Base-by-base conservation (phyloP, 2,888 invertebrate genomes). In the Drosophila mulleri region DNA sequence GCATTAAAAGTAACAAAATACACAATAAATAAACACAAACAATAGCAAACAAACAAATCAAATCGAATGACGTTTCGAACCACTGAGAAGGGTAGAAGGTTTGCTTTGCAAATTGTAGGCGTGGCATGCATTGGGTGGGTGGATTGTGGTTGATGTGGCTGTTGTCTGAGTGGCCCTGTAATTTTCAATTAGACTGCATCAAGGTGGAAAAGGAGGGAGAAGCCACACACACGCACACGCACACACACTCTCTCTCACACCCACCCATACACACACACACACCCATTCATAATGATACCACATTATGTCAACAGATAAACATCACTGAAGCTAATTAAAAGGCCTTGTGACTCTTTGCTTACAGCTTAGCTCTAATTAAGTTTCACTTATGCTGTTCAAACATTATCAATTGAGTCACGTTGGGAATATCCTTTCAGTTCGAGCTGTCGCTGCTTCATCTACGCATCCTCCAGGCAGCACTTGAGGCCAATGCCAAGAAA, bases 1-100 rank as follows among this genome's bases (percentile, higher is more conserved):
- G 84, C 84, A 85, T 87, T 85, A 86, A 86, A 86, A 86, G 88
- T 88, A 86, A 86, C 86, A 82, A 79, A 83, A 88, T 88, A 83
- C 82, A 88, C 81, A 85, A 82, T 78, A 80, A 83, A 88, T 82
- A 87, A 86, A 84, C 82, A 84, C 82, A 81, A 78, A 79, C 82
- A 83, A 76, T 66, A 56, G 67, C 80, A 85, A 83, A 83, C 87
- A 84, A 84, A 84, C 84, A 84, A 84, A 86, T 84, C 86, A 82
- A 84, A 82, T 73, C 84, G 82, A 82, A 86, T 77, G 74, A 72
- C 79, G 82, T 73, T 78, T 68, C 50, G 57, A 52, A 59, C 16
- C 63, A 59, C 59, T 20, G 8, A 35, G n/a, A 37, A 12, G 18
- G 20, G 35, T 29, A 29, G 65, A 57, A 42, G 71, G 60, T 48